Percentiles rank a stretch among this genome's conserved stretches.
phyloP scores from a whole-genome alignment of 2,888 invertebrate genomes.

The Eupithecia vulgata region DNA sequence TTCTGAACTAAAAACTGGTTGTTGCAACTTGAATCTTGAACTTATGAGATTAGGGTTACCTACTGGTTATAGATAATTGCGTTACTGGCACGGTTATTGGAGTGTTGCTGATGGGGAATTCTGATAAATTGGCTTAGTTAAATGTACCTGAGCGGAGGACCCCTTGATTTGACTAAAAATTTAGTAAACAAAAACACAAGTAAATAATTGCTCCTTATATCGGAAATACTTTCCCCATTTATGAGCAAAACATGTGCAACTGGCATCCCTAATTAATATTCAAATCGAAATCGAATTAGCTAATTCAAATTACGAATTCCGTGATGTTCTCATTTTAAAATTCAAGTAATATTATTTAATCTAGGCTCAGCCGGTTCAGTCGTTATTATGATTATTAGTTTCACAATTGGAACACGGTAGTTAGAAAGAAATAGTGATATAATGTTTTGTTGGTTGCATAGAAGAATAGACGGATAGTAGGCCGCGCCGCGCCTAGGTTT shows the following conservation, averaged over 20 bases:
- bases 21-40: constrained; percentile 10
- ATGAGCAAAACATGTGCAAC: background rate
- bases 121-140: background rate
- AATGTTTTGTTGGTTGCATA: background rate
- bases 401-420: constrained; percentile 9
- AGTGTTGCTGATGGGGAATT: background rate
- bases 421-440: background rate
- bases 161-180: background rate
- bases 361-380: background rate
- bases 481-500: background rate
- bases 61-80: background rate
- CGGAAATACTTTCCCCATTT: background rate
- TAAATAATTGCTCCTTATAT: background rate
- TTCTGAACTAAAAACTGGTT: constrained; percentile 36
- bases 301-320: background rate
- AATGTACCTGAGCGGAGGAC: background rate
- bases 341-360: constrained; percentile 1
- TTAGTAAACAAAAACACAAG: background rate
- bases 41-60: constrained; percentile 1
- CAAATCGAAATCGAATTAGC: constrained; percentile 3
- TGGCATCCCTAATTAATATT: background rate
- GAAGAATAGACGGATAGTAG: background rate
- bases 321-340: background rate
- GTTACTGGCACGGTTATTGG: background rate
- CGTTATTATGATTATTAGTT: background rate